Evolutionary conservation across 2,113 vertebrate species (phyloP), one percentile per base, ranked within the genome.

Genomic region (Zingel zingel): DNA sequence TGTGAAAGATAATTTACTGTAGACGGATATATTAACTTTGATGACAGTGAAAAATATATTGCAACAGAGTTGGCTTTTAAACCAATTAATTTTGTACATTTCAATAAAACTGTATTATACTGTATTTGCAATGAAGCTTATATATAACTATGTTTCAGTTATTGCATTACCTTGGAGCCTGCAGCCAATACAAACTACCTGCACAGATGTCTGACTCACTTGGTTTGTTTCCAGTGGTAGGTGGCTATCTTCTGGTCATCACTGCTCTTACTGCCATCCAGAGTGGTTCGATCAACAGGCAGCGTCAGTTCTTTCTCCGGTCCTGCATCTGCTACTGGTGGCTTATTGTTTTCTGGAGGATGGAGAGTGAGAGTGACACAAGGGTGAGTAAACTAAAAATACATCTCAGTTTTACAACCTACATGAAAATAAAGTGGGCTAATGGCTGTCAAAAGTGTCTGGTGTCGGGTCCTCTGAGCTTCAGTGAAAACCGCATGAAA

Each of bases 251-350:
- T 98, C 95, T 99, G 98, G 92, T 99, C 98, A 43, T 99, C 98
- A 0, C 91, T 95, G 94, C 98, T 99, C 89, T 96, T 98, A 91
- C 96, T 98, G 88, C 98, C 98, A 69, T 99, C 97, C 87, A 99
- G 93, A 16, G 94, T 98, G 72, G 98, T 99, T 81, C 95, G 96
- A 83, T 99, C 98, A 16, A 99, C 96, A 0, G 98, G 98, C 74
- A 99, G 95, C 5, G 96, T 99, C 87, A 99, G 93, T 87, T 99
- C 98, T 82, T 99, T 99, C 92, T 99, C 98, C 30, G 98, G 98
- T 64, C 98, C 98, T 27, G 98, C 97, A 64, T 99, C 96, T 6
- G 98, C 98, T 79, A 95, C 93, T 4, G 98, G 98, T 0, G 98
- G 95, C 77, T 99, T 98, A 86, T 99, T 99, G 94, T 99, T 99